These are phyloP conservation scores for Blera fallax DNA, from an alignment of 2,888 invertebrate species.

Conservation along the genomic window DNA sequence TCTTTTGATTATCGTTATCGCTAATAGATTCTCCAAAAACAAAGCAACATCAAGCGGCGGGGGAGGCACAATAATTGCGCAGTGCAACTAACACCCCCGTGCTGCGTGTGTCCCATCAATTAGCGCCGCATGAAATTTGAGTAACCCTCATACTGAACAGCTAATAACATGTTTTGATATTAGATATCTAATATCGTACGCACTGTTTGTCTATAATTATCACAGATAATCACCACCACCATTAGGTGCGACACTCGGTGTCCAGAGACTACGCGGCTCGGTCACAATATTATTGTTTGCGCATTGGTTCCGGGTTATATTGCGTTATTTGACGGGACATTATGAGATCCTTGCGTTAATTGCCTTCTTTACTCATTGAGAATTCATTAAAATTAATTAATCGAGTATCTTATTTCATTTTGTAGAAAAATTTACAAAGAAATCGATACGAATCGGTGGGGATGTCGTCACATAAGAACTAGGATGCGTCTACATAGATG, in stretches of 20 bases:
- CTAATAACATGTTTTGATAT: constrained; percentile 55
- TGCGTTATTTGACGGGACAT: not conserved
- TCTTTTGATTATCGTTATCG: not conserved
- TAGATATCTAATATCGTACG: constrained; percentile 33
- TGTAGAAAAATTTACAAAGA: not conserved
- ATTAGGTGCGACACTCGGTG: constrained; percentile 16
- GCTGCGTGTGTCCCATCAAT: constrained; percentile 31
- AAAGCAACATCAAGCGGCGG: no score
- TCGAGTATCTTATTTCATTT: constrained; percentile 50
- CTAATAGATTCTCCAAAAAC: constrained; percentile 5
- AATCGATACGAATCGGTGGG: constrained; percentile 1
- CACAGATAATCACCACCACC: not conserved
- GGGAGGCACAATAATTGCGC: not conserved
- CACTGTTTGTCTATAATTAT: constrained; percentile 49
- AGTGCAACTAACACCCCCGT: constrained; percentile 5
- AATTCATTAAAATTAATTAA: constrained; percentile 59
- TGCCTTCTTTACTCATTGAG: constrained; percentile 20
- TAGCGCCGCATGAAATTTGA: constrained; percentile 47
- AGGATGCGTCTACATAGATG: not conserved
- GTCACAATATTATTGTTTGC: constrained; percentile 20
- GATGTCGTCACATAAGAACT: constrained; percentile 1
- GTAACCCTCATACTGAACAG: not conserved
- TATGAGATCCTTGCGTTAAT: constrained; percentile 22
- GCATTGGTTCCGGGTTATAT: not conserved
- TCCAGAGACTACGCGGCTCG: not conserved